A percentile compares a stretch with the other conserved stretches of the same genome.
phyloP scores from a whole-genome alignment of 2,113 vertebrate genomes.

The Odocoileus hemionus region DNA sequence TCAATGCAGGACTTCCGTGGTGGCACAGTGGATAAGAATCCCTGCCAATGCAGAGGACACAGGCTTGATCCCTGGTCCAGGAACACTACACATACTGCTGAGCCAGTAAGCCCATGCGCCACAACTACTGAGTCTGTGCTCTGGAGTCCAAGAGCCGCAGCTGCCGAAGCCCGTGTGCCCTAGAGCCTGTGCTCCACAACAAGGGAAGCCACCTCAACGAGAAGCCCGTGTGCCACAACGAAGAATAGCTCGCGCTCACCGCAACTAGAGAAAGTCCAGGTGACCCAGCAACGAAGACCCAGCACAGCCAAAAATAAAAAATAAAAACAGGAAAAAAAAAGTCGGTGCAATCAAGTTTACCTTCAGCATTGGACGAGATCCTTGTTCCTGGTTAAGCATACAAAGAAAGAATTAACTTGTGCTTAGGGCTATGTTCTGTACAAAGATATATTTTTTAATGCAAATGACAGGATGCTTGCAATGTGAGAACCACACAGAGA shows the following conservation, averaged over 20 bases:
- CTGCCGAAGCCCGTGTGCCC: not conserved
- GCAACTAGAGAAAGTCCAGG: not conserved
- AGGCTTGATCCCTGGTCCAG: not conserved
- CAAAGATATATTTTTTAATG: not conserved
- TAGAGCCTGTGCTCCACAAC: not conserved
- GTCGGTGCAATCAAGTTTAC: not conserved
- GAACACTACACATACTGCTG: not conserved
- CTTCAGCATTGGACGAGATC: not conserved
- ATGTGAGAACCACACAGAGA: not conserved
- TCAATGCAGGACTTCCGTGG: not conserved
- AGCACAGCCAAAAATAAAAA: not conserved
- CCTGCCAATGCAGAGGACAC: not conserved
- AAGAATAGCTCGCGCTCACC: not conserved
- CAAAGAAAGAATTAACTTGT: not conserved
- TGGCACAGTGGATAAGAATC: not conserved
- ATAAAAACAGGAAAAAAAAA: not conserved
- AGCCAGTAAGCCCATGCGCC: not conserved
- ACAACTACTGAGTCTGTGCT: not conserved
- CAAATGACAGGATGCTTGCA: not conserved
- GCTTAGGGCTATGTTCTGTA: not conserved
- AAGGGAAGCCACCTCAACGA: not conserved
- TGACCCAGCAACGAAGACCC: not conserved
- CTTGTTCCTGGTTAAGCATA: not conserved
- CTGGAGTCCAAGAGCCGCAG: not conserved
- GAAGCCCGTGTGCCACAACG: fast-evolving